Base-by-base conservation (phyloP, 2,888 invertebrate species). In the Chrysina gloriosa region DNA sequence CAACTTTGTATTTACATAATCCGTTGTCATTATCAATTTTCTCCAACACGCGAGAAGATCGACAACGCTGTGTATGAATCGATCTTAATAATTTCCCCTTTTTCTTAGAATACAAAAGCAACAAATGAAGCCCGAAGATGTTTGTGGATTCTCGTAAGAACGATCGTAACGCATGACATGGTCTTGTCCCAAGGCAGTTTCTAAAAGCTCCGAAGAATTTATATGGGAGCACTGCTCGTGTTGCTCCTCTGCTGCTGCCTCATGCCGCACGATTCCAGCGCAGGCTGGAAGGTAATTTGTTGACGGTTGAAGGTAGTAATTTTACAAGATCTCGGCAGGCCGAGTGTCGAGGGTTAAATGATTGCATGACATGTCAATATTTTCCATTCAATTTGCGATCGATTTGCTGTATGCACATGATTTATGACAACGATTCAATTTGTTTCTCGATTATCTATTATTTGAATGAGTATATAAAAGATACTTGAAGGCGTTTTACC, bases 351-450 rank as follows among this genome's bases (percentile, higher is more conserved):
- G 47, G 21, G 47, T 47, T 47, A 47, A 47, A 47, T 47, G 47
- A 47, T 47, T 47, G 47, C 21, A 47, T 47, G 47, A 47, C 47
- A 47, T 47, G 47, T 31, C 34, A 21, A 54, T 54, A 54, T 54
- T 54, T 54, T 54, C 54, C 34, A 54, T 52, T 52, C 52, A 52
- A 52, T 29, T 29, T 29, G 31, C 29, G 5, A 31, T 54, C 9
- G 34, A 34, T 19, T 34, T 54, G 34, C 54, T 14, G 19, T 14
- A 14, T 19, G 31, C 3, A 54, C 7, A 21, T 54, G 54, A 54
- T 54, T 31, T 54, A 54, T 54, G 31, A 19, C 31, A 34, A 54
- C 14, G 54, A 54, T 54, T 54, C 54, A 54, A 54, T 54, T 54
- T 54, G 54, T 54, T 54, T 34, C 5, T 14, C 23, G 47, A n/a